Percentiles rank a stretch among this genome's conserved stretches.
Conservation (phyloP, 2,113 vertebrate species). For the Etia nguti region DNA sequence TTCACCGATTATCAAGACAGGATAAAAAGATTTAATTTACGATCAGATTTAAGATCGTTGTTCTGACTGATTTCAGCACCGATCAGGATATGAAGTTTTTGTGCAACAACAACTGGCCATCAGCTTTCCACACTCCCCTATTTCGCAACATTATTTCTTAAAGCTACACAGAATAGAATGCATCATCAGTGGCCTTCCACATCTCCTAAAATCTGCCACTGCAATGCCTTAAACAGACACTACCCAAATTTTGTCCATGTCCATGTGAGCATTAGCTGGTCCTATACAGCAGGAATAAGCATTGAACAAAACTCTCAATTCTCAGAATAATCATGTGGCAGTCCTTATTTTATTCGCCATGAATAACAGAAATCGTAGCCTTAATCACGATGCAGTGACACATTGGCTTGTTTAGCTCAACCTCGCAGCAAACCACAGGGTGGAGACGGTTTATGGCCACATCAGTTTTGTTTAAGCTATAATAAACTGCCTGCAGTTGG, state of each 20-base stretch:
- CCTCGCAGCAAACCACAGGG: background rate
- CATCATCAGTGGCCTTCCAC: background rate
- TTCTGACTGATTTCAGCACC: background rate
- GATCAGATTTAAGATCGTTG: background rate
- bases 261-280: background rate
- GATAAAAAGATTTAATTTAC: background rate
- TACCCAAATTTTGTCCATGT: background rate
- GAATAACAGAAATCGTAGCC: background rate
- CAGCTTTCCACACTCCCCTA: background rate
- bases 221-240: background rate
- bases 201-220: background rate
- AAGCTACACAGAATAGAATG: background rate
- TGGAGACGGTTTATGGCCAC: background rate
- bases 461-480: background rate
- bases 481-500: background rate
- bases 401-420: background rate
- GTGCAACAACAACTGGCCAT: conserved; percentile 1
- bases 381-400: background rate
- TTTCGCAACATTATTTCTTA: background rate
- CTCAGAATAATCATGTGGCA: background rate
- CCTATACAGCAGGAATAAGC: background rate
- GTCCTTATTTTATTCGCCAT: background rate
- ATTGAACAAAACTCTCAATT: background rate
- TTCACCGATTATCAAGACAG: background rate
- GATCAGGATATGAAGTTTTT: background rate